A percentile compares a stretch with the other conserved stretches of the same genome.
Evolutionary conservation across 2,888 invertebrate species (phyloP).

Genomic region (Epinotia demarniana): DNA sequence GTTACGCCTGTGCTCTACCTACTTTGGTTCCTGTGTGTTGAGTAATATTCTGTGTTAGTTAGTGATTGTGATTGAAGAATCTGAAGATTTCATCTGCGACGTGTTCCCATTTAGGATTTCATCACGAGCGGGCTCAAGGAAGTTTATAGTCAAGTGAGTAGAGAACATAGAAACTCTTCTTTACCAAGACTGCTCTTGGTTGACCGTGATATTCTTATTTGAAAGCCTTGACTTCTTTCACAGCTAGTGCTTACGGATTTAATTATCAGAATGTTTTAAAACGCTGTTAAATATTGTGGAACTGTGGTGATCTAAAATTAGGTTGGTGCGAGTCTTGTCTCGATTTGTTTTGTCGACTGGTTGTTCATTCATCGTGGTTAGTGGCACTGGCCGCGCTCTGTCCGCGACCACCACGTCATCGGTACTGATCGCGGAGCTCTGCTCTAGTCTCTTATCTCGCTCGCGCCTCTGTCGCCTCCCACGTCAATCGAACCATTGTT

Average conservation of each 20-base stretch:
- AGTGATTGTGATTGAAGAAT: slow-evolving; percentile 82
- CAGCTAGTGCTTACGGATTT: slow-evolving; percentile 36
- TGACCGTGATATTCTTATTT: slow-evolving; percentile 39
- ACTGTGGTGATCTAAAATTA: slow-evolving; percentile 32
- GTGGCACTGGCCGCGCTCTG: slow-evolving; percentile 28
- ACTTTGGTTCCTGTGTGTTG: slow-evolving; percentile 78
- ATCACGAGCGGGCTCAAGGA: slow-evolving; percentile 84
- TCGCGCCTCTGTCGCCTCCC: neutral
- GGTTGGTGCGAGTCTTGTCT: slow-evolving; percentile 13
- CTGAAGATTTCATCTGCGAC: slow-evolving; percentile 79
- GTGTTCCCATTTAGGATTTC: slow-evolving; percentile 82
- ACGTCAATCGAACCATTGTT: slow-evolving; percentile 29
- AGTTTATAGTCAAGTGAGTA: slow-evolving; percentile 82
- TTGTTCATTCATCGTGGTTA: slow-evolving; percentile 34
- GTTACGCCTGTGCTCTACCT: slow-evolving; percentile 67
- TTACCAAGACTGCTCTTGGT: slow-evolving; percentile 15
- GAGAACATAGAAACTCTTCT: slow-evolving; percentile 41
- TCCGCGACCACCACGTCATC: slow-evolving; percentile 49
- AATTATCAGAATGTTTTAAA: slow-evolving; percentile 36
- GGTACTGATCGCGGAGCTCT: slow-evolving; percentile 25
- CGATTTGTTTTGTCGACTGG: slow-evolving; percentile 25
- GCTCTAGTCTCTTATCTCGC: slow-evolving; percentile 28
- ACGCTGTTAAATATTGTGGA: slow-evolving; percentile 29
- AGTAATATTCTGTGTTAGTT: slow-evolving; percentile 82
- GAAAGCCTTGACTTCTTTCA: slow-evolving; percentile 44